Conservation (phyloP, 2,888 invertebrate species). For the Tetragonula carbonaria region DNA sequence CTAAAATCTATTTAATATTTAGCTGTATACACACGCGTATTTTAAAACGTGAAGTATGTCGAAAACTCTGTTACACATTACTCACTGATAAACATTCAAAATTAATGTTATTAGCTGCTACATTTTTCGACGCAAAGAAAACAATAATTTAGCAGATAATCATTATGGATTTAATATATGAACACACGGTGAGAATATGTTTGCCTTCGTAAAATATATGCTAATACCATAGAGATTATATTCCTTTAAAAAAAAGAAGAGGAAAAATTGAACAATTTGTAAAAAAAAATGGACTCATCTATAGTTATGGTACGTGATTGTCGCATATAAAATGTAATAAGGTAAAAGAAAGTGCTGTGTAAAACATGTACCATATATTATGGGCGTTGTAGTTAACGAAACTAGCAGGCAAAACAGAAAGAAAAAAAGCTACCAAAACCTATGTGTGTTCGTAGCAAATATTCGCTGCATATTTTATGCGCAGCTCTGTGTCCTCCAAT, state of each 20-base stretch:
- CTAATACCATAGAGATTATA: constrained; percentile 60
- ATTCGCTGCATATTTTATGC: constrained; percentile 74
- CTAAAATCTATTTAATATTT: constrained; percentile 36
- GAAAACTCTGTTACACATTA: constrained; percentile 50
- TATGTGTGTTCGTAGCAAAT: constrained; percentile 79
- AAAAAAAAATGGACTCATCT: constrained; percentile 41
- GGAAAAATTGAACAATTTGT: constrained; percentile 32
- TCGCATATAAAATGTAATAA: constrained; percentile 36
- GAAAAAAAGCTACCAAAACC: constrained; percentile 74
- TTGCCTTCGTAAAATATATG: constrained; percentile 61
- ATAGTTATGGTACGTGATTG: constrained; percentile 49
- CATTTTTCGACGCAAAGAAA: constrained; percentile 32
- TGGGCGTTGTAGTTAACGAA: constrained; percentile 52
- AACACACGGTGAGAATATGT: constrained; percentile 50
- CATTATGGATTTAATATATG: constrained; percentile 51
- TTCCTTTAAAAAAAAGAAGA: constrained; percentile 14
- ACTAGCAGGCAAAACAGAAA: constrained; percentile 63
- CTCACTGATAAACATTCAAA: constrained; percentile 58
- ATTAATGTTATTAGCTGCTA: constrained; percentile 53
- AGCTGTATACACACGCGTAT: constrained; percentile 41
- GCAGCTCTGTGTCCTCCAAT: constrained; percentile 69
- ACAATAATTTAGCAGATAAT: constrained; percentile 51
- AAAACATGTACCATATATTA: constrained; percentile 59
- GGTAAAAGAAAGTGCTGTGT: constrained; percentile 24
- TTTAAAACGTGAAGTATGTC: constrained; percentile 33